Base-by-base conservation (phyloP, 2,888 invertebrate species). In the Sphaerophoria taeniata region DNA sequence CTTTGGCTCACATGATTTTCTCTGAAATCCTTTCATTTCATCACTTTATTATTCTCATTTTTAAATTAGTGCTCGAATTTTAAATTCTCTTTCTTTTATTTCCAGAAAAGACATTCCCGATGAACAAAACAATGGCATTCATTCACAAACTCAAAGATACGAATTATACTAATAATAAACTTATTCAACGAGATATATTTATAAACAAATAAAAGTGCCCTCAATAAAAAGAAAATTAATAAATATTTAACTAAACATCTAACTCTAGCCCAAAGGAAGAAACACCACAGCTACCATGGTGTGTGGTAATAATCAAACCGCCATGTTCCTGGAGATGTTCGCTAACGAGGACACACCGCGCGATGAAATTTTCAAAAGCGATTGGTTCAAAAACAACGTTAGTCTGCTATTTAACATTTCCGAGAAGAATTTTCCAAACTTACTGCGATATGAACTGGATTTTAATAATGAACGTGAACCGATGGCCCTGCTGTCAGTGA, bases 401-500 rank as follows among this genome's bases (percentile, higher is more conserved):
- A 91, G 90, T 43, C 89, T 91, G 88, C 88, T 88, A 88, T 84
- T 92, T 9, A 92, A 91, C 87, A 91, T 90, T 51, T 90, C 91
- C 3, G 88, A 89, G 39, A 90, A 89, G 60, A 92, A 92, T 71
- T 87, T 92, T 12, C 90, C 90, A 33, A 89, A 87, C 58, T 56
- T 89, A 14, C 73, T 89, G 56, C 56, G 51, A 53, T 43, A 73
- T 6, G 58, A 77, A 51, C 47, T 58, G 51, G 70, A 81, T 33
- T 34, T 61, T n/a, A 65, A 81, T 7, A 53, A 63, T 12, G 74
- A 80, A 60, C 88, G 89, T 45, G 88, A 89, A 33, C 74, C 89
- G 0, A 86, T 90, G 78, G 87, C 89, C 7, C 85, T 92, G 33
- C 78, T 91, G 36, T 87, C 89, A 36, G 89, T 95, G 0, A 94